Evolutionary conservation across 2,113 vertebrate genomes (phyloP), one percentile per base, ranked within the genome.

Genomic region (Corythaixoides concolor): DNA sequence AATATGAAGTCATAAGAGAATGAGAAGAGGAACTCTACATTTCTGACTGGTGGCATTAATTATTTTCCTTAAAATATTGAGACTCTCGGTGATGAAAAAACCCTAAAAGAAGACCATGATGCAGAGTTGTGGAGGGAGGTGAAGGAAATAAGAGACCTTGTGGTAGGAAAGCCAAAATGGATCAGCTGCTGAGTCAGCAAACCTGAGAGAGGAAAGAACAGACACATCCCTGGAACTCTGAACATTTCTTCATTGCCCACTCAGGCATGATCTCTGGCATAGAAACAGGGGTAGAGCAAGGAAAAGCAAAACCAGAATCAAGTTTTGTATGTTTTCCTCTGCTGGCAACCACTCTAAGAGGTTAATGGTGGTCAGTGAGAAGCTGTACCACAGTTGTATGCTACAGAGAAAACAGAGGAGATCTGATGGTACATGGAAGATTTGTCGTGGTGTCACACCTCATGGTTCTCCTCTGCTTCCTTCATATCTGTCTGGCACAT

Each of bases 401-500:
- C 21, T 53, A 22, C 16, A 55, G 12, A 62, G 37, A 70, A 78
- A 70, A 37, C 14, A 43, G 5, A 84, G 10, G 18, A 78, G 18
- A 69, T 53, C 23, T 11, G 24, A 43, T 0, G 12, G 12, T 5
- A 67, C 4, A 2, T 11, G 22, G 19, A 3, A 70, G 30, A 89
- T 63, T 62, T 90, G 16, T 75, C 33, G 26, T 9, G 35, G 15
- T 69, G 24, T 16, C 11, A 52, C 16, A 24, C 3, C 4, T 45
- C 22, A n/a, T 5, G 8, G 16, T 67, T 12, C 43, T 81, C 18
- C 30, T 79, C 49, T n/a, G 4, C 4, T 52, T 41, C 33, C 7
- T 39, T 85, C 0, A 0, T 32, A 74, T 32, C 21, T 53, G 10
- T 19, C 30, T 82, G 26, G 32, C 16, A 14, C 2, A 0, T 41